Conservation (phyloP, 2,888 invertebrate genomes). For the Iphiclides podalirius region DNA sequence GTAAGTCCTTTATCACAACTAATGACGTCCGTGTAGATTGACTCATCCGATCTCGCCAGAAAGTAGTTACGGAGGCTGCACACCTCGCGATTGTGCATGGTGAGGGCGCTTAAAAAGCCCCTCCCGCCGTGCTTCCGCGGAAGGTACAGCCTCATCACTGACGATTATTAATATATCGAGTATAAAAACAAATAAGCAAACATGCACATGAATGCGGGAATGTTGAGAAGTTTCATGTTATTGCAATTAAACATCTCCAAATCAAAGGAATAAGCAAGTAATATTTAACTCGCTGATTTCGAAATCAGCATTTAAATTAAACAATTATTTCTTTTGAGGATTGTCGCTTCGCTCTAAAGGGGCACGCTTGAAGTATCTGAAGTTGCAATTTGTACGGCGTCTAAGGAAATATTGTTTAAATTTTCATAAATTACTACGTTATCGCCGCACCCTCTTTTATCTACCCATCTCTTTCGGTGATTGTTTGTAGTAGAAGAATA, state of each 20-base stretch:
- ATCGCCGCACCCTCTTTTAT: conserved; percentile 5
- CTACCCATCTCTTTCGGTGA: not conserved
- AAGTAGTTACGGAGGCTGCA: too few species aligned
- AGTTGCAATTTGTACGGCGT: conserved; percentile 21
- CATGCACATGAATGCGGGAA: too few species aligned
- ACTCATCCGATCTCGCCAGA: too few species aligned
- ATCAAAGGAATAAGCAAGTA: conserved; percentile 1
- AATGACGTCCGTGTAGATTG: too few species aligned
- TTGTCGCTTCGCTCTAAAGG: conserved; percentile 14
- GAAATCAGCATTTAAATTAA: conserved; percentile 21
- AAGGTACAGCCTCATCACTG: too few species aligned
- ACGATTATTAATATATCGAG: too few species aligned
- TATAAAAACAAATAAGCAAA: too few species aligned
- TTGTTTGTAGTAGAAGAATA: not conserved
- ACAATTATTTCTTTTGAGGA: conserved; percentile 16
- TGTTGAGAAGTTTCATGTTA: too few species aligned
- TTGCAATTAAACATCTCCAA: conserved; percentile 1
- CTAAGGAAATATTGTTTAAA: conserved; percentile 47
- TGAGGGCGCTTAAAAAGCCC: too few species aligned
- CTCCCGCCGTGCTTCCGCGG: too few species aligned
- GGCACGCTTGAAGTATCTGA: conserved; percentile 12
- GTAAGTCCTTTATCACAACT: too few species aligned
- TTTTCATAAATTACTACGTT: conserved; percentile 47
- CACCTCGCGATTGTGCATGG: too few species aligned
- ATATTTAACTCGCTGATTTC: conserved; percentile 1